Conservation (phyloP, 2,113 vertebrate species). For the Stegostoma tigrinum region DNA sequence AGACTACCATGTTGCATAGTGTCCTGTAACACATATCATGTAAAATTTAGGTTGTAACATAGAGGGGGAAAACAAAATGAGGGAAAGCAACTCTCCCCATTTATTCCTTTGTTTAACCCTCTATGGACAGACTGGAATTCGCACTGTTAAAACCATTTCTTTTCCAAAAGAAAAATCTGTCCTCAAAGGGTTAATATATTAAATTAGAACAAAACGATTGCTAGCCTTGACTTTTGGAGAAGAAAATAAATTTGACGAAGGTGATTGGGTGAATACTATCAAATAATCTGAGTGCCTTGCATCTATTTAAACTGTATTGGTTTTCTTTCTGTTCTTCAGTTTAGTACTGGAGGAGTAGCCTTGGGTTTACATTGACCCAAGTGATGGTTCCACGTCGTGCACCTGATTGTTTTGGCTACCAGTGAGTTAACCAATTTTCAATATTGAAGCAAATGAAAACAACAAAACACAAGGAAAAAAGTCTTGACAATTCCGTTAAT, state of each 20-base stretch:
- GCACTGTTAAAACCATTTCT: conserved; percentile 54
- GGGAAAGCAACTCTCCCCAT: neutral
- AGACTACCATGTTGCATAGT: conserved; percentile 87
- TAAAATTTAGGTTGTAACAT: conserved; percentile 91
- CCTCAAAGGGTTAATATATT: conserved; percentile 70
- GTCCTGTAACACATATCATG: conserved; percentile 98
- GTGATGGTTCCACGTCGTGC: conserved; percentile 11
- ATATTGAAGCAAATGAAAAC: conserved; percentile 18
- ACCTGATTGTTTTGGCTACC: neutral
- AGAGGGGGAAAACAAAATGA: conserved; percentile 58
- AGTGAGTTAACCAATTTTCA: conserved; percentile 21
- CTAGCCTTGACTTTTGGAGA: conserved; percentile 73
- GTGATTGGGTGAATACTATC: conserved; percentile 71
- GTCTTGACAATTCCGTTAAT: conserved; percentile 22
- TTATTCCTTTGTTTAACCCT: conserved; percentile 69
- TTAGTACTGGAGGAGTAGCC: conserved; percentile 31
- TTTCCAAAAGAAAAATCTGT: conserved; percentile 53
- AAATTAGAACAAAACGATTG: conserved; percentile 61
- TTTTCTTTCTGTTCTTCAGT: conserved; percentile 74
- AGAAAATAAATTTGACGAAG: conserved; percentile 53
- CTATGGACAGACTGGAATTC: conserved; percentile 73
- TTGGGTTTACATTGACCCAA: conserved; percentile 30
- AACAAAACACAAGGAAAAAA: neutral
- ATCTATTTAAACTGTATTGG: conserved; percentile 74
- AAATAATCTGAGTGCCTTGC: conserved; percentile 91